Conservation (phyloP, 2,888 invertebrate species). For the Pseudococcus jackbeardsleyi region DNA sequence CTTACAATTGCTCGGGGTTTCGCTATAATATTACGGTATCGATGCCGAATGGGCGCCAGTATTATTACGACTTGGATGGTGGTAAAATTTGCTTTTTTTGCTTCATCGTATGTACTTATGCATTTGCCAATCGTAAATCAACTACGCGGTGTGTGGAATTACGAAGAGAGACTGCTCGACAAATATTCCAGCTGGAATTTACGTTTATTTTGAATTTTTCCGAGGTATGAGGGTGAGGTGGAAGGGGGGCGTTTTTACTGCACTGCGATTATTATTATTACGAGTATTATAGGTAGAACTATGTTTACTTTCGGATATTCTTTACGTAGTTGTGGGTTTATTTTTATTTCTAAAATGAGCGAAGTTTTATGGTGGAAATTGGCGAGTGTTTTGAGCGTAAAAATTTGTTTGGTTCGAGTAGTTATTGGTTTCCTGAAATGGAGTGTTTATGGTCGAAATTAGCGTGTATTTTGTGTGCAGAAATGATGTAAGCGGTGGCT, state of each 20-base stretch:
- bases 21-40: not conserved
- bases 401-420: not conserved
- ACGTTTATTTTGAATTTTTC: slow-evolving; percentile 7
- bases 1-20: slow-evolving; percentile 35
- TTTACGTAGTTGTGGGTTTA: not conserved
- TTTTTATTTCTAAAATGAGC: not conserved
- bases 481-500: too few relatives aligned
- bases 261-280: not conserved
- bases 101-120: not conserved
- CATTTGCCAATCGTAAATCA: slow-evolving; percentile 21
- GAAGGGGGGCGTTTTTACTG: not conserved
- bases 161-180: not conserved
- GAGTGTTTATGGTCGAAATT: too few relatives aligned
- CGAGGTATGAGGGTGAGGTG: not conserved
- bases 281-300: not conserved
- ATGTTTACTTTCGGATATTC: not conserved
- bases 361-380: not conserved
- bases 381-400: not conserved
- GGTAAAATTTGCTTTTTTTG: not conserved
- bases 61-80: not conserved
- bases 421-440: not conserved
- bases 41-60: not conserved
- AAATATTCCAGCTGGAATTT: not conserved
- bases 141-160: not conserved
- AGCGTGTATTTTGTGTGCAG: too few relatives aligned